Evolutionary conservation across 2,888 invertebrate species (phyloP), one percentile per base, ranked within the genome.

Genomic region (Drosophila glabriapex): DNA sequence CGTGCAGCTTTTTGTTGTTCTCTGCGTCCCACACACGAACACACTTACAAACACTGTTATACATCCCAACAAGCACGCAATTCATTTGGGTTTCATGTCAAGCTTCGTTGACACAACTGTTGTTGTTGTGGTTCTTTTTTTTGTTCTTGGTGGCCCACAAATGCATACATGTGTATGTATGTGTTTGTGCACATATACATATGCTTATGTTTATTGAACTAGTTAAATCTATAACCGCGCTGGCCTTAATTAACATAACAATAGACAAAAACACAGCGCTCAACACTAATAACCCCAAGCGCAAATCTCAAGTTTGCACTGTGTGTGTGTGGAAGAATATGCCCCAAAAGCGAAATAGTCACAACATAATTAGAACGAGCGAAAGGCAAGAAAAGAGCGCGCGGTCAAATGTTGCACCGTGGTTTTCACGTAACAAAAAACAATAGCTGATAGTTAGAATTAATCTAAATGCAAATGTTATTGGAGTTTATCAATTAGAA

Each of bases 241-340:
- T 83, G 88, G 78, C 84, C 91, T 83, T 91, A 91, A 91, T 91
- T 91, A 91, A 68, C 90, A 89, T 91, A 79, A 89, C 78, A 87
- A 91, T 79, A 72, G 76, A 73, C 76, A 80, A 62, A 78, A 73
- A 49, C 37, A 73, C 56, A 22, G 19, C 43, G 39, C 22, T 55
- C 49, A 76, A 62, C 50, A 60, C 62, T 71, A 75, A 76, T 78
- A 78, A 73, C 78, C 83, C 62, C 63, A 46, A 62, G 82, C 66
- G 54, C 54, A 53, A 31, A 72, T 28, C 46, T 65, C 43, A 39
- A 60, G 55, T 64, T 64, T 71, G 62, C 65, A 68, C 19, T 55
- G 14, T 25, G 14, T 53, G 6, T 39, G n/a, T 66, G 37, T 46
- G 37, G 50, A 70, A 74, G 80, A 80, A 81, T 70, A 68, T 73